A percentile compares a stretch with the other conserved stretches of the same genome.
Evolutionary conservation across 2,888 invertebrate genomes (phyloP).

Genomic region (Pandemis cinnamomeana): DNA sequence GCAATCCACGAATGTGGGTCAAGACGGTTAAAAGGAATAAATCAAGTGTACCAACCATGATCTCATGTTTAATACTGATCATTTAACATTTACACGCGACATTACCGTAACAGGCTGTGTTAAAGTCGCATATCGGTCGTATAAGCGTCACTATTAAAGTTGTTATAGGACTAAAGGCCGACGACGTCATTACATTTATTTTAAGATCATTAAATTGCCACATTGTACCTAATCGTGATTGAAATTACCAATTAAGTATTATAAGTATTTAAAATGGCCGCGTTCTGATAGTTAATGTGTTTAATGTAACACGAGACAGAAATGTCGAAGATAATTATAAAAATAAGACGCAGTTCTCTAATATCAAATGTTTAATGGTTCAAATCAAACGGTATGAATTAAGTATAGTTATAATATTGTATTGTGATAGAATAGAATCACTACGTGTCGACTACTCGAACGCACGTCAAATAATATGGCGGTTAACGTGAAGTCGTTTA

Average conservation of each 20-base stretch:
- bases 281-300: slow-evolving; percentile 33
- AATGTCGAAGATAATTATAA: slow-evolving; percentile 28
- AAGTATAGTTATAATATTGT: too few relatives aligned
- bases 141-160: slow-evolving; percentile 43
- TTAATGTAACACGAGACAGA: slow-evolving; percentile 31
- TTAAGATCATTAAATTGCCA: slow-evolving; percentile 75
- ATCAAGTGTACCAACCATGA: slow-evolving; percentile 78
- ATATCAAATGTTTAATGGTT: not conserved
- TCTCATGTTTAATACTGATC: slow-evolving; percentile 67
- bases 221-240: slow-evolving; percentile 65
- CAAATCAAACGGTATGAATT: too few relatives aligned
- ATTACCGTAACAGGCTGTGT: slow-evolving; percentile 51
- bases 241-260: slow-evolving; percentile 54
- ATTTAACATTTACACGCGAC: slow-evolving; percentile 46
- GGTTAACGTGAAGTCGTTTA: too few relatives aligned
- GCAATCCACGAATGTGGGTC: slow-evolving; percentile 81
- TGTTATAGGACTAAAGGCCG: slow-evolving; percentile 62
- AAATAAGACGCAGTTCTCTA: slow-evolving; percentile 33
- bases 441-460: too few relatives aligned
- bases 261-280: slow-evolving; percentile 38
- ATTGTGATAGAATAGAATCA: too few relatives aligned
- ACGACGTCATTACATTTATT: slow-evolving; percentile 75
- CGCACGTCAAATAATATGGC: too few relatives aligned
- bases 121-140: slow-evolving; percentile 53
- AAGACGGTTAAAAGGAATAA: slow-evolving; percentile 82